Conservation (phyloP, 2,797 vertebrate genomes). For the Megaceryle alcyon region DNA sequence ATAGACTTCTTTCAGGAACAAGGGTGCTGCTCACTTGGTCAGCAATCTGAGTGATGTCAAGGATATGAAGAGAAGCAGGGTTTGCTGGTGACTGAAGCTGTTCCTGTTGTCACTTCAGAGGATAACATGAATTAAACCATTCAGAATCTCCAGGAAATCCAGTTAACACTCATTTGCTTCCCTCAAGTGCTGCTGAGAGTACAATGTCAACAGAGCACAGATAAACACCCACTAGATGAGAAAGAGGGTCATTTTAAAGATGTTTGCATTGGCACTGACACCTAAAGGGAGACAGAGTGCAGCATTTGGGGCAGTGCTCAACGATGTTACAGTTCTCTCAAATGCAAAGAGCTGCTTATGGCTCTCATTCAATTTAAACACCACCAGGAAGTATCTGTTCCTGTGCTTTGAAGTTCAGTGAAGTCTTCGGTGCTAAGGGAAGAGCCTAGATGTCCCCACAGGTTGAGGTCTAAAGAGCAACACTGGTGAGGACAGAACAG, state of each 20-base stretch:
- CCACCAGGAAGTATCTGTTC: not conserved
- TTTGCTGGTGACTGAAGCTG: not conserved
- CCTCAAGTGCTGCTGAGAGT: not conserved
- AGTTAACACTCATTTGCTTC: not conserved
- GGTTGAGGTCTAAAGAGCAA: not conserved
- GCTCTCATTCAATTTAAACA: not conserved
- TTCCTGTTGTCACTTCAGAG: not conserved
- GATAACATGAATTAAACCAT: not conserved
- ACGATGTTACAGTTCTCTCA: not conserved
- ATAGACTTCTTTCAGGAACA: not conserved
- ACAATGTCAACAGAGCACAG: slow-evolving; percentile 9
- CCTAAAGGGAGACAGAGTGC: not conserved
- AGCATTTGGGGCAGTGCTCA: not conserved
- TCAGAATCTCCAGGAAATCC: slow-evolving; percentile 7
- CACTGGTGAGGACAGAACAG: accelerated
- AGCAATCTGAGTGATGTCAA: not conserved
- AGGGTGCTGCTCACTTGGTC: not conserved
- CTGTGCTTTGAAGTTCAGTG: not conserved
- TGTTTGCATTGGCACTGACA: slow-evolving; percentile 11
- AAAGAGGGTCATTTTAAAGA: not conserved
- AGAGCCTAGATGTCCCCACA: not conserved
- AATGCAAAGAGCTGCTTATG: not conserved
- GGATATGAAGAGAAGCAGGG: not conserved
- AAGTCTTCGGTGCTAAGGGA: not conserved
- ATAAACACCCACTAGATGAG: not conserved